Evolutionary conservation across 2,113 vertebrate genomes (phyloP).

Genomic region (Polypterus senegalus): DNA sequence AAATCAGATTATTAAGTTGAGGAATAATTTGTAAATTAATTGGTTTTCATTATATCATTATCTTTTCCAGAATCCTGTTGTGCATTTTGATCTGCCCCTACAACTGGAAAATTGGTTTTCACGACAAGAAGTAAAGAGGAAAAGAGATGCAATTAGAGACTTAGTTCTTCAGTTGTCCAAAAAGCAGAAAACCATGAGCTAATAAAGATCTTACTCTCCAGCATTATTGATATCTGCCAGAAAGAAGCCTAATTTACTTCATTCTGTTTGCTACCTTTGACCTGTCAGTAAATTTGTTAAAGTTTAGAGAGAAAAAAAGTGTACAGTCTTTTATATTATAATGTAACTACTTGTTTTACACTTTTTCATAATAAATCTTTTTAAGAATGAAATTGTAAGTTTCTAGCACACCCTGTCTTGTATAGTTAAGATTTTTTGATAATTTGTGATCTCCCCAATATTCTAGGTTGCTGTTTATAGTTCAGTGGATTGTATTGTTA

Average conservation of each 20-base stretch:
- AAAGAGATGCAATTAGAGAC: constrained; percentile 83
- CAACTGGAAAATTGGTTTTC: constrained; percentile 79
- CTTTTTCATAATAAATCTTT: too few relatives aligned
- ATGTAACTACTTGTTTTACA: too few relatives aligned
- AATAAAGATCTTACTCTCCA: constrained; percentile 21
- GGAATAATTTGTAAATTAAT: neutral
- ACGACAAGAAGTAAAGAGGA: constrained; percentile 72
- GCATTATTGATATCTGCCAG: constrained; percentile 21
- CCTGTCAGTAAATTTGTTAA: too few relatives aligned
- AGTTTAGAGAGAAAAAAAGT: too few relatives aligned
- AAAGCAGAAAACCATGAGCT: constrained; percentile 56
- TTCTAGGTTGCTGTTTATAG: too few relatives aligned
- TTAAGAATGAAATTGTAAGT: too few relatives aligned
- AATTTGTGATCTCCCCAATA: too few relatives aligned
- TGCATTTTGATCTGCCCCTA: constrained; percentile 80
- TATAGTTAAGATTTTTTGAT: too few relatives aligned
- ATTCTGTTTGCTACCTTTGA: neutral
- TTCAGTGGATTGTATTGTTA: too few relatives aligned
- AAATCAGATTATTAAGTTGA: neutral
- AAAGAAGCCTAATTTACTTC: constrained; percentile 15
- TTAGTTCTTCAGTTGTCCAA: constrained; percentile 76
- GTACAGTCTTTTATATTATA: too few relatives aligned
- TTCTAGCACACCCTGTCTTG: too few relatives aligned
- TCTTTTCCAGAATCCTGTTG: constrained; percentile 70
- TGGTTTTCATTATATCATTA: neutral